Percentiles rank a stretch among this genome's conserved stretches.
phyloP scores from a whole-genome alignment of 2,888 invertebrate genomes.

The Chalcis sispes region DNA sequence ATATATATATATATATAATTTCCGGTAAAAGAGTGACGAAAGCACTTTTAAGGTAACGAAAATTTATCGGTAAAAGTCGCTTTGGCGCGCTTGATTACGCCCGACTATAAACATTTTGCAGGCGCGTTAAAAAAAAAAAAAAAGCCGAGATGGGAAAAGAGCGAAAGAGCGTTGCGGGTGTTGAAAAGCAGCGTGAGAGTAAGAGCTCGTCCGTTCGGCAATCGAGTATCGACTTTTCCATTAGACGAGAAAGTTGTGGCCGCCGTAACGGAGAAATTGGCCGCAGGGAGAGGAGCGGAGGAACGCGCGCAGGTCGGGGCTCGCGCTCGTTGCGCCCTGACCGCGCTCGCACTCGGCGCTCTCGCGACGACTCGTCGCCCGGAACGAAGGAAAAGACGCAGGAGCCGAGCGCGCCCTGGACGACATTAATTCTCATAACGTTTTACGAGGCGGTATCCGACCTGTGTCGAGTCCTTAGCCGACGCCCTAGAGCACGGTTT shows the following conservation, averaged over 20 bases:
- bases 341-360: neutral
- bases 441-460: constrained; percentile 75
- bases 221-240: constrained; percentile 75
- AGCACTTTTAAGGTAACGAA: no score
- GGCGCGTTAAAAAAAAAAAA: no score
- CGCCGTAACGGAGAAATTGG: constrained; percentile 72
- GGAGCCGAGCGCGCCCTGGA: constrained; percentile 58
- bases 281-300: constrained; percentile 58
- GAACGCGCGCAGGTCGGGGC: neutral
- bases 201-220: constrained; percentile 34
- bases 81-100: no score
- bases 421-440: constrained; percentile 76
- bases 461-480: constrained; percentile 74
- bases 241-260: constrained; percentile 74
- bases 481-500: constrained; percentile 72
- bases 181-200: neutral
- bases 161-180: no score
- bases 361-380: constrained; percentile 51
- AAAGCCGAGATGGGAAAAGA: no score
- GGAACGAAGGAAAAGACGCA: constrained; percentile 59
- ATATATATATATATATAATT: no score
- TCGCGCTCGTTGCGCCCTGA: constrained; percentile 14
- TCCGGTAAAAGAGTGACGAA: no score
- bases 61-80: no score
- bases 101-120: no score